phyloP scores from a whole-genome alignment of 2,113 vertebrate species.

The Pungitius pungitius region DNA sequence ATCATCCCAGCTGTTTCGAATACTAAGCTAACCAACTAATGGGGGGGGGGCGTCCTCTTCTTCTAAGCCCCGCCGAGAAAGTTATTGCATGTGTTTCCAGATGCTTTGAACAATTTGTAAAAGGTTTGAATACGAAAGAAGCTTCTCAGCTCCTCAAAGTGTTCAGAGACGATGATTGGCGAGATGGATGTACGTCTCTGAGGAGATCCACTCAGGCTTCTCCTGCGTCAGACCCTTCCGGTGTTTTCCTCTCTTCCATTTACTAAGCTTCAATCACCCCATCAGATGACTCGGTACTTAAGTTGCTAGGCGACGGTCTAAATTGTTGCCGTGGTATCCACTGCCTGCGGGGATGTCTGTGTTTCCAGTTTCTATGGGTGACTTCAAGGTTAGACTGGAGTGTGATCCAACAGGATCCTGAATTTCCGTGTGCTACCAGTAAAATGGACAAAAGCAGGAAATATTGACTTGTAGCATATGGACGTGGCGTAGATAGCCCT shows the following conservation, averaged over 20 bases:
- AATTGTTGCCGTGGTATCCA: slow-evolving; percentile 56
- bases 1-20: background rate
- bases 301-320: slow-evolving; percentile 66
- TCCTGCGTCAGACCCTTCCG: slow-evolving; percentile 1
- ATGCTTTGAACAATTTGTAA: background rate
- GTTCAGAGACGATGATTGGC: background rate
- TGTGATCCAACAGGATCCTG: background rate
- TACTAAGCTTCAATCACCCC: background rate
- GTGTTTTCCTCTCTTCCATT: slow-evolving; percentile 14
- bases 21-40: background rate
- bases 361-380: slow-evolving; percentile 30
- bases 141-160: background rate
- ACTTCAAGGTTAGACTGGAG: slow-evolving; percentile 2
- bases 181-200: background rate
- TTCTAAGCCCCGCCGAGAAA: background rate
- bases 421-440: background rate
- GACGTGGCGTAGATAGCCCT: background rate
- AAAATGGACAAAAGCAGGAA: slow-evolving; percentile 18
- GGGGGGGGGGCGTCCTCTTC: background rate
- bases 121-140: background rate
- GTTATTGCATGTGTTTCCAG: background rate
- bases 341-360: slow-evolving; percentile 31
- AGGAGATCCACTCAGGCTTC: background rate
- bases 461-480: background rate
- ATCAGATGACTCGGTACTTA: slow-evolving; percentile 30